phyloP scores from a whole-genome alignment of 2,797 vertebrate species.

The Halcyon badia region DNA sequence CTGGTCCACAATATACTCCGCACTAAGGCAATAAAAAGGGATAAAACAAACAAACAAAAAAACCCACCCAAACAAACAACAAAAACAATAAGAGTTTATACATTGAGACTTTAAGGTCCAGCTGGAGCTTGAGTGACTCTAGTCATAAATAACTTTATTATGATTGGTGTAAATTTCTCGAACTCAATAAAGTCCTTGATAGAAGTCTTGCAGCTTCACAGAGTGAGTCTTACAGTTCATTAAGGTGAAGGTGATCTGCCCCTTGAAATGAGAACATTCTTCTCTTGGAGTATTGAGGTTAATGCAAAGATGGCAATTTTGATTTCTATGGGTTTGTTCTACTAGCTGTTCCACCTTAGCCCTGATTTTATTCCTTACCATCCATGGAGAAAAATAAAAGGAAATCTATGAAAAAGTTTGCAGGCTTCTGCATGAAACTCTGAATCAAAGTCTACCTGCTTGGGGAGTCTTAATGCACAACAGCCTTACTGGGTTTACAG shows the following conservation, averaged over 20 bases:
- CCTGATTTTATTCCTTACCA: background rate
- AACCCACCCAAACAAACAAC: too few species aligned
- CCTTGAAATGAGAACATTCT: background rate
- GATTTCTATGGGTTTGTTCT: background rate
- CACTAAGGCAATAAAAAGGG: background rate
- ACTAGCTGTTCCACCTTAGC: background rate
- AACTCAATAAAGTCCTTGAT: background rate
- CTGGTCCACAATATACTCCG: background rate
- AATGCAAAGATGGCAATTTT: background rate
- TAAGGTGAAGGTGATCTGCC: background rate
- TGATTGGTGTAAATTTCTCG: too few species aligned
- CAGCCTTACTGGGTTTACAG: background rate
- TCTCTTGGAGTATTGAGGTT: background rate
- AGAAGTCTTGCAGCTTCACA: background rate
- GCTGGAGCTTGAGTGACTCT: too few species aligned
- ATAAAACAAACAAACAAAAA: too few species aligned
- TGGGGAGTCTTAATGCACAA: background rate
- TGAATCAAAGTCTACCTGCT: background rate
- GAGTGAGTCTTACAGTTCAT: background rate
- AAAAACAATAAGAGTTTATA: too few species aligned
- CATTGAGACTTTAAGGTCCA: too few species aligned
- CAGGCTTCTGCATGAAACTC: background rate
- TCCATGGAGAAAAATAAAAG: background rate
- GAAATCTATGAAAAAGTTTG: background rate
- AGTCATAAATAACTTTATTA: too few species aligned